phyloP scores from a whole-genome alignment of 2,113 vertebrate species.

The Otocyon megalotis region DNA sequence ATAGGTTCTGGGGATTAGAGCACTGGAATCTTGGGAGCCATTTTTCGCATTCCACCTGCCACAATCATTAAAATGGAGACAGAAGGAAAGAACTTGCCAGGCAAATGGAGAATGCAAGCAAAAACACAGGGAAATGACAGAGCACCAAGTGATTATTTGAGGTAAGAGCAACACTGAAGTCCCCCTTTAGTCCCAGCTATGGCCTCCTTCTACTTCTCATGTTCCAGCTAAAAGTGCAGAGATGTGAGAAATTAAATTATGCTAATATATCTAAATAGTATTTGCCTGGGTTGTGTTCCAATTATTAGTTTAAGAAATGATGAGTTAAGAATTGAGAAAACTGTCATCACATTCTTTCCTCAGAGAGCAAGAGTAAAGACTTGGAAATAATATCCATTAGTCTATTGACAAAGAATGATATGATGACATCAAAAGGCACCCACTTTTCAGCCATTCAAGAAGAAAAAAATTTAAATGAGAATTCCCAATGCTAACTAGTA shows the following conservation, averaged over 20 bases:
- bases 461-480: constrained; percentile 28
- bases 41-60: neutral
- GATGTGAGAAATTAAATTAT: neutral
- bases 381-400: neutral
- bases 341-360: neutral
- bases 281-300: neutral
- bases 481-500: neutral
- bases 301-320: constrained; percentile 18
- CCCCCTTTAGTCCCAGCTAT: neutral
- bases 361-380: neutral
- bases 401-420: neutral
- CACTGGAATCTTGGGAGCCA: neutral
- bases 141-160: neutral
- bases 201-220: neutral
- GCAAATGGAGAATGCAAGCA: neutral
- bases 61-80: neutral
- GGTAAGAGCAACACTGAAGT: neutral
- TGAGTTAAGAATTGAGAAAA: constrained; percentile 7
- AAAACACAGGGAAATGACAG: neutral
- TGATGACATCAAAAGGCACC: neutral
- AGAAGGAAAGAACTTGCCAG: neutral
- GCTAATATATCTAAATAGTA: neutral
- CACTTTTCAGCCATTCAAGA: neutral
- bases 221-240: neutral
- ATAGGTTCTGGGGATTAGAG: neutral